These are phyloP conservation scores for Thereva unica DNA, from an alignment of 2,888 invertebrate species.

Conservation along the genomic window DNA sequence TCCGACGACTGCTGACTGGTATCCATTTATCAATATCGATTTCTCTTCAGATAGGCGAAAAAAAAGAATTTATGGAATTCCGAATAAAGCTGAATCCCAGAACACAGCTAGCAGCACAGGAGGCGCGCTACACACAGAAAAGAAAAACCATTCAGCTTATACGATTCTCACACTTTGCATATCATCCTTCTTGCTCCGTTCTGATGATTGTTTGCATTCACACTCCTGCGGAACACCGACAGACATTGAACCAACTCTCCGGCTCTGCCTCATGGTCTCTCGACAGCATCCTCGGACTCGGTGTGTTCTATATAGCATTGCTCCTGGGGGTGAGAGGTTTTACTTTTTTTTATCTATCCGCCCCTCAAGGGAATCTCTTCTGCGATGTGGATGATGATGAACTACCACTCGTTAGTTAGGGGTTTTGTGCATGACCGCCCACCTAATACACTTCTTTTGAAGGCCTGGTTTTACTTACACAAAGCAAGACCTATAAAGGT, in stretches of 20 bases:
- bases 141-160: too few relatives aligned
- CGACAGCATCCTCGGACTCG: conserved; percentile 4
- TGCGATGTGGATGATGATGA: conserved; percentile 23
- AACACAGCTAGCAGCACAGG: conserved; percentile 11
- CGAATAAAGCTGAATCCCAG: conserved; percentile 5
- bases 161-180: conserved; percentile 17
- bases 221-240: background rate
- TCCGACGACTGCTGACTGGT: conserved; percentile 21
- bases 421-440: conserved; percentile 20
- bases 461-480: background rate
- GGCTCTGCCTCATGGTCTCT: background rate
- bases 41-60: conserved; percentile 15
- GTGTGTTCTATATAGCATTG: background rate
- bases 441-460: conserved; percentile 26
- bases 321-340: background rate
- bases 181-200: conserved; percentile 12
- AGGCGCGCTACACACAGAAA: background rate
- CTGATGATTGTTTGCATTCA: conserved; percentile 21
- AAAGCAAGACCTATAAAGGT: too few relatives aligned
- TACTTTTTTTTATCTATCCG: background rate
- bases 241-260: background rate
- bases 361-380: conserved; percentile 15
- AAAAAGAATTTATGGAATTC: conserved; percentile 19
- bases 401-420: conserved; percentile 21
- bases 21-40: conserved; percentile 30